phyloP scores from a whole-genome alignment of 2,888 invertebrate genomes.

The Notodonta dromedarius region DNA sequence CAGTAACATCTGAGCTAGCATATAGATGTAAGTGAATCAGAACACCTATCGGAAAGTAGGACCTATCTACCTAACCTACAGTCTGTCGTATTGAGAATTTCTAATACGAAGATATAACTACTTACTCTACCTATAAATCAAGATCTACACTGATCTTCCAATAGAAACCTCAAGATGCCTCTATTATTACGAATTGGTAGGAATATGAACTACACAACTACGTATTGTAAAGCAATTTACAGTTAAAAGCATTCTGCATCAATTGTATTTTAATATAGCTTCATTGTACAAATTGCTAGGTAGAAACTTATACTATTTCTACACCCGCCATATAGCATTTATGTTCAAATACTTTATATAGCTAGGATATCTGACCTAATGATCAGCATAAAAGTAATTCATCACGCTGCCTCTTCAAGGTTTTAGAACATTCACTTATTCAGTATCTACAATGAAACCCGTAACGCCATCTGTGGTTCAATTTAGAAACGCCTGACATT shows the following conservation, averaged over 20 bases:
- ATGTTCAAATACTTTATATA: slow-evolving; percentile 1
- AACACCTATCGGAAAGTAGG: too few species aligned
- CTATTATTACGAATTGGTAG: too few species aligned
- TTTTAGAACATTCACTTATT: slow-evolving; percentile 18
- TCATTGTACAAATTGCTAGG: not conserved
- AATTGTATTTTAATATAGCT: not conserved
- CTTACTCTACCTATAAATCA: too few species aligned
- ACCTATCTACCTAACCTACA: too few species aligned
- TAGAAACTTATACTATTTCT: not conserved
- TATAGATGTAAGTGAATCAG: too few species aligned
- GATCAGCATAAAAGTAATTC: slow-evolving; percentile 17
- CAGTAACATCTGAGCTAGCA: too few species aligned
- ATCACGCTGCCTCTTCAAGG: slow-evolving; percentile 19
- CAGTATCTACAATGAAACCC: slow-evolving; percentile 7
- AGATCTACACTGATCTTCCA: too few species aligned
- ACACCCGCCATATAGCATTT: not conserved
- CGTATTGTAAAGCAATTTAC: too few species aligned
- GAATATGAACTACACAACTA: too few species aligned
- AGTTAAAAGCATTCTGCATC: not conserved
- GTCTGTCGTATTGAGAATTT: too few species aligned
- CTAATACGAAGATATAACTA: too few species aligned
- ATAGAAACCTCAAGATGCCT: too few species aligned
- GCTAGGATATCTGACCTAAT: slow-evolving; percentile 21
- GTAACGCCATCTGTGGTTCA: slow-evolving; percentile 34
- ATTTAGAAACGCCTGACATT: not conserved